Conservation (phyloP, 2,888 invertebrate genomes). For the Gerris lacustris region DNA sequence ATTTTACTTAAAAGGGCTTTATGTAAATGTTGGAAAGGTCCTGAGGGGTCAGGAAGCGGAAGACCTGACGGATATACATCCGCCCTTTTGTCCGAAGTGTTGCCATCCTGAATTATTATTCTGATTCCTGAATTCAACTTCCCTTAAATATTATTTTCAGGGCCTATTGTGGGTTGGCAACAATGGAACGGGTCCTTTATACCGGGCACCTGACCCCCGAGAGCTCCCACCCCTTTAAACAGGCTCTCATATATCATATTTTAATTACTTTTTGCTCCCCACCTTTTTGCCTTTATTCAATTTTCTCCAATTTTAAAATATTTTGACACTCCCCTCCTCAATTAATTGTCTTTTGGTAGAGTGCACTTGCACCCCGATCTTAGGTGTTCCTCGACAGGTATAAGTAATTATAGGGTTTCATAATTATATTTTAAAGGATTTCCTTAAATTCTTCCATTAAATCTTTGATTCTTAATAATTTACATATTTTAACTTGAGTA, state of each 20-base stretch:
- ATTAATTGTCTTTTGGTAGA: too few species aligned
- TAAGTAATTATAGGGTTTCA: too few species aligned
- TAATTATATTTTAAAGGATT: too few species aligned
- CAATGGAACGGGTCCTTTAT: not conserved
- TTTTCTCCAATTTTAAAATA: slow-evolving; percentile 3
- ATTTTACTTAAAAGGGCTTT: not conserved
- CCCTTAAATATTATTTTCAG: slow-evolving; percentile 5
- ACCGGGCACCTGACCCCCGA: not conserved
- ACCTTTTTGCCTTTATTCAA: slow-evolving; percentile 5
- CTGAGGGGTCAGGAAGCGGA: not conserved
- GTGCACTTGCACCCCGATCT: too few species aligned
- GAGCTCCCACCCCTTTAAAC: not conserved
- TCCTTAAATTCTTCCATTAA: too few species aligned
- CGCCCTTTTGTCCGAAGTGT: not conserved
- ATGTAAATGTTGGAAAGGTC: not conserved
- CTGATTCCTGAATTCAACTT: not conserved
- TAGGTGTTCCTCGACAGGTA: too few species aligned
- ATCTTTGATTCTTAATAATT: too few species aligned
- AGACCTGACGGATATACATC: not conserved
- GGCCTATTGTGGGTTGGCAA: not conserved
- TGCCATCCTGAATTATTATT: not conserved
- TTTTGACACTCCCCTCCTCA: not conserved
- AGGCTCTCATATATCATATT: slow-evolving; percentile 1
- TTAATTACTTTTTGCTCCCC: not conserved
- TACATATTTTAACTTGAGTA: too few species aligned